Conservation (phyloP, 2,888 invertebrate species). For the Hyalella azteca region DNA sequence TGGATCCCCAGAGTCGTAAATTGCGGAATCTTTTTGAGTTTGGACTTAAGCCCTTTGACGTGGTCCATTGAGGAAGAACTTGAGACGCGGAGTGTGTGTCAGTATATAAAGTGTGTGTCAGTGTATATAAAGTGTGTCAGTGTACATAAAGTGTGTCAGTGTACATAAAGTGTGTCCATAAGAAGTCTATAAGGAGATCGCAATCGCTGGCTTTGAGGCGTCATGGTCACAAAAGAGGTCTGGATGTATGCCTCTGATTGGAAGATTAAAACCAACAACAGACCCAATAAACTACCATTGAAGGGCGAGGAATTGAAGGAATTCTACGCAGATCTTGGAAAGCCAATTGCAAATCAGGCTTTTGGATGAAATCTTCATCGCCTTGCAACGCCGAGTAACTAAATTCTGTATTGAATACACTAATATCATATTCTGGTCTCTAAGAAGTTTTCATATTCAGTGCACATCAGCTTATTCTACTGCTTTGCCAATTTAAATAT, state of each 20-base stretch:
- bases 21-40: conserved; percentile 37
- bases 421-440: too few relatives aligned
- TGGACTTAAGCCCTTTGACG: conserved; percentile 28
- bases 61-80: conserved; percentile 22
- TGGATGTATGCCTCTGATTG: conserved; percentile 34
- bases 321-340: too few relatives aligned
- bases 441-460: too few relatives aligned
- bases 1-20: conserved; percentile 36
- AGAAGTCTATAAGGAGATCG: conserved; percentile 37
- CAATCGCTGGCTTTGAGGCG: conserved; percentile 20
- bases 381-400: too few relatives aligned
- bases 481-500: too few relatives aligned
- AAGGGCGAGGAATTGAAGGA: conserved; percentile 29
- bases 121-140: conserved; percentile 32
- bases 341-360: too few relatives aligned
- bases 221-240: conserved; percentile 18
- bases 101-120: conserved; percentile 41
- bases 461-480: too few relatives aligned
- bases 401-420: too few relatives aligned
- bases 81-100: conserved; percentile 32
- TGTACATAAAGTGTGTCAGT: conserved; percentile 33
- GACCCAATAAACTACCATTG: conserved; percentile 22
- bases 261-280: conserved; percentile 39
- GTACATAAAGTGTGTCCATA: too few relatives aligned
- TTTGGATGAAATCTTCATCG: too few relatives aligned